These are phyloP conservation scores for Romanomermis culicivorax DNA, from an alignment of 2,888 invertebrate genomes.

Conservation along the genomic window DNA sequence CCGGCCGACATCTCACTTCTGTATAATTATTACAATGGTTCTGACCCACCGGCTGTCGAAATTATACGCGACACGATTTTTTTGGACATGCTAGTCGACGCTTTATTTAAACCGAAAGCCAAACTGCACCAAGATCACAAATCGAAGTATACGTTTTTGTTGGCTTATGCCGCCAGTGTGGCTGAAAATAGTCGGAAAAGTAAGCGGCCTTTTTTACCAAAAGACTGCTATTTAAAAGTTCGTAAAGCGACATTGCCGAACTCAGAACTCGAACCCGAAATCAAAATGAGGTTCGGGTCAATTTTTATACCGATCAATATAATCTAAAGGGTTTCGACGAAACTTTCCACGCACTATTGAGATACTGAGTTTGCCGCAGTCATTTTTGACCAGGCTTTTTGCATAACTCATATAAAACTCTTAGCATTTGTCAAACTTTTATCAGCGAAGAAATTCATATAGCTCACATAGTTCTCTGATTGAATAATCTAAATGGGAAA, in stretches of 20 bases:
- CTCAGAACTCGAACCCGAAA: too few species aligned
- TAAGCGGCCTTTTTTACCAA: too few species aligned
- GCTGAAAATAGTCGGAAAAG: slow-evolving; percentile 52
- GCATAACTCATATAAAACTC: too few species aligned
- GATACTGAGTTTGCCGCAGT: not conserved
- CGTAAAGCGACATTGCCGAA: too few species aligned
- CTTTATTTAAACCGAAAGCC: slow-evolving; percentile 61
- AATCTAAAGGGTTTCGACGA: not conserved
- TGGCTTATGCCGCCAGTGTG: slow-evolving; percentile 84
- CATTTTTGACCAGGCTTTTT: too few species aligned
- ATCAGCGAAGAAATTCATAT: too few species aligned
- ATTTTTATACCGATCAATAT: too few species aligned
- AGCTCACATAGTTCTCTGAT: too few species aligned
- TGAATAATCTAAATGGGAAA: too few species aligned
- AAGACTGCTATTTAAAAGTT: too few species aligned
- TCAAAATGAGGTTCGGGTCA: too few species aligned
- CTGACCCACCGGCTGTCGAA: slow-evolving; percentile 82
- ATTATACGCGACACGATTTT: slow-evolving; percentile 79
- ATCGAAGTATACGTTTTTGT: slow-evolving; percentile 75
- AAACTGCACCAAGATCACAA: slow-evolving; percentile 88
- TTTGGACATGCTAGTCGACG: slow-evolving; percentile 54
- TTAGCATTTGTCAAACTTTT: too few species aligned
- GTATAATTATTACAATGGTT: slow-evolving; percentile 37
- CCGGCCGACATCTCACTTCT: slow-evolving; percentile 82
- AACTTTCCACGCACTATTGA: not conserved